These are phyloP conservation scores for Hermaeophaga mercurialis DNA, from an alignment of 2,888 invertebrate genomes.

Conservation along the genomic window DNA sequence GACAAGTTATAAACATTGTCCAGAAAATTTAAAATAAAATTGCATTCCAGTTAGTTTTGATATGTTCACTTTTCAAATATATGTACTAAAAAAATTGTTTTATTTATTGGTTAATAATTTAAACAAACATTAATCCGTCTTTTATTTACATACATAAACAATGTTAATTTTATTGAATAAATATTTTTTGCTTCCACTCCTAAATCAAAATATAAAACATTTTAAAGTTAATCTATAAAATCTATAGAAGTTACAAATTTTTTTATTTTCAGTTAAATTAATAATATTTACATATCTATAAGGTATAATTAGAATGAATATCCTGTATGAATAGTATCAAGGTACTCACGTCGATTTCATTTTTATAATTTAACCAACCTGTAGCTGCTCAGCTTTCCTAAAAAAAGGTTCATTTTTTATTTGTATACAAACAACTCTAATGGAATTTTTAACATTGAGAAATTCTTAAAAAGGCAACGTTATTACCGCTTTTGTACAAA, in stretches of 20 bases:
- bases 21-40: background rate
- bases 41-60: conserved; percentile 23
- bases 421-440: no score
- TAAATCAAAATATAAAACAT: conserved; percentile 24
- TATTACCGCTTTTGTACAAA: no score
- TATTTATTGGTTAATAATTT: background rate
- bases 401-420: no score
- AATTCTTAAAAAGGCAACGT: no score
- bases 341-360: background rate
- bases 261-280: background rate
- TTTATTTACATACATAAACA: conserved; percentile 26
- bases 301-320: conserved; percentile 1
- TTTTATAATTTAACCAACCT: background rate
- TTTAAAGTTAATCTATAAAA: conserved; percentile 24
- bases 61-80: conserved; percentile 18
- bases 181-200: conserved; percentile 18
- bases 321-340: background rate
- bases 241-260: conserved; percentile 16
- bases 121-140: background rate
- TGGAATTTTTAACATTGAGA: no score
- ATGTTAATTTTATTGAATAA: conserved; percentile 23
- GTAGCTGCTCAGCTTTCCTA: no score
- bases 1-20: no score
- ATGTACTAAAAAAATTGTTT: background rate
- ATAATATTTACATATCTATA: background rate